Evolutionary conservation across 2,797 vertebrate genomes (phyloP), one percentile per base, ranked within the genome.

Genomic region (Chaenodraco wilsoni): DNA sequence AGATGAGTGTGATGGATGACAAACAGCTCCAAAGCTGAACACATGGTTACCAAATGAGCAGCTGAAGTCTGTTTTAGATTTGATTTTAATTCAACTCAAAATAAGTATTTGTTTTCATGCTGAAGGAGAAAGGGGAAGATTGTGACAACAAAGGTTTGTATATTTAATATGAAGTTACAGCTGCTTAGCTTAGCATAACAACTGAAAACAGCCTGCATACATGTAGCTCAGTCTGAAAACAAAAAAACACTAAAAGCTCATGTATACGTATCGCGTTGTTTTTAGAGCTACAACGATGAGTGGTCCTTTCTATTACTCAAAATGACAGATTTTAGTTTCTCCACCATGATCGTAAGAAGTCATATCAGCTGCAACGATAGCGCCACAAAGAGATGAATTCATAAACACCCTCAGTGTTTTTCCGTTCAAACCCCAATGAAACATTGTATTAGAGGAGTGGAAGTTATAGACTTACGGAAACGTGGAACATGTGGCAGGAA

Each of bases 361-460:
- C 67, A 19, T 31, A 2, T 41, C 31, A 1, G 55, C 27, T 27
- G 27, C 27, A 27, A 27, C 27, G 27, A 27, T 27, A 27, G 27
- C 27, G 1, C 27, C 27, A 27, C 75, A 21, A 37, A 40, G 60
- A 51, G 72, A 69, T 50, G 56, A 73, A 31, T 85, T 84, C 80
- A 83, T 79, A 79, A 86, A 86, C 80, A 74, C 72, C 49, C 54
- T 80, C 72, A 9, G 69, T 41, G 78, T 74, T 79, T 62, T 66
- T 82, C 62, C 50, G 17, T 67, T 76, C 71, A 31, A 78, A 74
- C 70, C 46, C 56, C 72, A 63, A 64, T 88, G 72, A 84, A 85
- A 85, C 61, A 55, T 89, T 93, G 90, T 87, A 91, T 55, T 76
- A 84, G 84, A 21, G 50, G 50, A 79, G 64, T 5, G 72, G 71